phyloP scores from a whole-genome alignment of 2,888 invertebrate genomes.

The Elmis aenea region DNA sequence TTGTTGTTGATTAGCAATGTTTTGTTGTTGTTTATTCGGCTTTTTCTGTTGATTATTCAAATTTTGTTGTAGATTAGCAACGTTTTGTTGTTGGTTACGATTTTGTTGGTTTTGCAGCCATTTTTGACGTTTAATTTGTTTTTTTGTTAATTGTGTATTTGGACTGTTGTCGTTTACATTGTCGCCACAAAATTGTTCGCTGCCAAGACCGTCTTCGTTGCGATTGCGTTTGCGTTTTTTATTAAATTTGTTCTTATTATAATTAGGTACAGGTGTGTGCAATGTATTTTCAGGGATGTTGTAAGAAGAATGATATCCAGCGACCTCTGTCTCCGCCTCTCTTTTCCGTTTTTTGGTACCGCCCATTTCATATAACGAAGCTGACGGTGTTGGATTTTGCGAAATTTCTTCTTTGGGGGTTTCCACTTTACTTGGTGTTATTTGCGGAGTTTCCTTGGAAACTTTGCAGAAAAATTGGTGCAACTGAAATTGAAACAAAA shows the following conservation, averaged over 20 bases:
- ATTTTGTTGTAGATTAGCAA: not conserved
- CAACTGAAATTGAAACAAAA: too few species aligned
- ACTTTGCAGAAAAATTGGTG: slow-evolving; percentile 9
- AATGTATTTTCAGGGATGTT: slow-evolving; percentile 14
- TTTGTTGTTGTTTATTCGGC: too few species aligned
- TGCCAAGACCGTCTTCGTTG: not conserved
- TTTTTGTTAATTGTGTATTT: too few species aligned
- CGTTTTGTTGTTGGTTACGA: not conserved
- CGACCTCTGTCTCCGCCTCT: slow-evolving; percentile 4
- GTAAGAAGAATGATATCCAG: slow-evolving; percentile 1
- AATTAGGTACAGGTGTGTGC: slow-evolving; percentile 21
- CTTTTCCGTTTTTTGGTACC: slow-evolving; percentile 36
- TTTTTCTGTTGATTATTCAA: not conserved
- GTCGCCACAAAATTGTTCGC: too few species aligned
- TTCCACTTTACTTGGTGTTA: slow-evolving; percentile 1
- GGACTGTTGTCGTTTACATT: too few species aligned
- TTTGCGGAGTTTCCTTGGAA: slow-evolving; percentile 20
- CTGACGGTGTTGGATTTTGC: slow-evolving; percentile 12
- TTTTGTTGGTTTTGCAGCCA: too few species aligned
- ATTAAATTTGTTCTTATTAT: slow-evolving; percentile 5
- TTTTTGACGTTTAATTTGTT: too few species aligned
- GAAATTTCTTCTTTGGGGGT: slow-evolving; percentile 4
- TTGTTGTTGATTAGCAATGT: too few species aligned
- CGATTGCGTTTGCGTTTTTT: slow-evolving; percentile 4
- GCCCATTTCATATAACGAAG: slow-evolving; percentile 30